Conservation (phyloP, 2,113 vertebrate species). For the Aix galericulata region DNA sequence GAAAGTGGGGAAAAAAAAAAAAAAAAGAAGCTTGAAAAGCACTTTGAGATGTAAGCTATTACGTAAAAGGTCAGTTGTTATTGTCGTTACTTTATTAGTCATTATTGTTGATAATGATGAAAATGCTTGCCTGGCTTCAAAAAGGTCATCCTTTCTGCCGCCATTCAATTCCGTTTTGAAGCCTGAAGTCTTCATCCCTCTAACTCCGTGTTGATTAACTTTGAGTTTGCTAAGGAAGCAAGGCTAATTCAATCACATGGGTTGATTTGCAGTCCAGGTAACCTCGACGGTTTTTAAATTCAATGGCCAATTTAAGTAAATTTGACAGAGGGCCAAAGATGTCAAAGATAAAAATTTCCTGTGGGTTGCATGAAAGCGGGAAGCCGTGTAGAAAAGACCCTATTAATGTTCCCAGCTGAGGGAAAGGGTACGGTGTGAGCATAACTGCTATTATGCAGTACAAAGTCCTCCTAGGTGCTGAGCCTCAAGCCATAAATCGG, state of each 20-base stretch:
- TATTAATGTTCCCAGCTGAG: not conserved
- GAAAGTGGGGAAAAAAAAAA: not conserved
- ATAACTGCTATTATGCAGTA: not conserved
- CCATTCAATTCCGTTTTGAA: not conserved
- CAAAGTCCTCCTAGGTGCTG: not conserved
- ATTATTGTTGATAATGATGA: conserved; percentile 25
- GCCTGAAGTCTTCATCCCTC: not conserved
- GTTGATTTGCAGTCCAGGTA: not conserved
- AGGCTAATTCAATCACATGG: not conserved
- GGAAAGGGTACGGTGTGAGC: not conserved
- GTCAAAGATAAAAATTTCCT: not conserved
- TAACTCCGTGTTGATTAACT: not conserved
- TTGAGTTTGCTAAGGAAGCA: not conserved
- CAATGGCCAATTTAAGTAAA: not conserved
- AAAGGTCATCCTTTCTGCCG: conserved; percentile 15
- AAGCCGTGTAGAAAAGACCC: not conserved
- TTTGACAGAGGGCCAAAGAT: not conserved
- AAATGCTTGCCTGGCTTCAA: not conserved
- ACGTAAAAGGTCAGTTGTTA: not conserved
- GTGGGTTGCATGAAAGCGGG: not conserved
- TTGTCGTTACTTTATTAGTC: conserved; percentile 28
- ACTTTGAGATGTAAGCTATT: not conserved
- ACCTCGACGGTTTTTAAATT: not conserved
- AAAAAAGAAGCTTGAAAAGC: conserved; percentile 17
- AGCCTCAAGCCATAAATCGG: not conserved